Conservation (phyloP, 2,888 invertebrate genomes). For the Stenodera caucasica region DNA sequence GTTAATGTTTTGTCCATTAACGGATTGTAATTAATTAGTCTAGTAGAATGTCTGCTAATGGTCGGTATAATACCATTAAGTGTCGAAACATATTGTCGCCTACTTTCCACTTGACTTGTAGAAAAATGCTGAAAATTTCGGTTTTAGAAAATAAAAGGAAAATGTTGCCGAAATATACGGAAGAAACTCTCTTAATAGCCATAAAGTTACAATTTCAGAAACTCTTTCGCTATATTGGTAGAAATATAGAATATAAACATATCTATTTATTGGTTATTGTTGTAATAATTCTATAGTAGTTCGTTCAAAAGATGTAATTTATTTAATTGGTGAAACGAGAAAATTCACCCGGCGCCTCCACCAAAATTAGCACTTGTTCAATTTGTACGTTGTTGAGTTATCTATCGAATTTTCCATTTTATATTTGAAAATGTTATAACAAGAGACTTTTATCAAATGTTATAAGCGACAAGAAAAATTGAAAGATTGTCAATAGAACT, state of each 20-base stretch:
- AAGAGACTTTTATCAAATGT: background rate
- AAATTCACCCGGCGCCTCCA: background rate
- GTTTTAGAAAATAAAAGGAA: background rate
- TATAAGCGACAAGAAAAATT: background rate
- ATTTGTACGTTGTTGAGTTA: background rate
- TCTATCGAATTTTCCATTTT: background rate
- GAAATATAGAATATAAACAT: no score
- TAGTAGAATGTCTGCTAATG: slow-evolving; percentile 12
- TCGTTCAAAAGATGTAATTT: background rate
- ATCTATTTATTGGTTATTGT: background rate
- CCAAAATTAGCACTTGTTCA: background rate
- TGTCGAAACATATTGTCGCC: background rate
- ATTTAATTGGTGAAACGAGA: no score
- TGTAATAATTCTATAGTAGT: background rate
- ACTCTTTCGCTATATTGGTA: background rate
- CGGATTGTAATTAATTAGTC: slow-evolving; percentile 11
- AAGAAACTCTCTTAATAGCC: background rate
- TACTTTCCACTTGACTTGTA: background rate
- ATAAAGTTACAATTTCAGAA: slow-evolving; percentile 4
- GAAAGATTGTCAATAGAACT: background rate
- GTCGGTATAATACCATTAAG: slow-evolving; percentile 2
- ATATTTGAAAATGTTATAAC: background rate
- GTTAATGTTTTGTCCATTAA: slow-evolving; percentile 12
- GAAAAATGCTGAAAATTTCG: no score
- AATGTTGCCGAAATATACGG: background rate